phyloP scores from a whole-genome alignment of 2,113 vertebrate species.

The Lasiurus cinereus region DNA sequence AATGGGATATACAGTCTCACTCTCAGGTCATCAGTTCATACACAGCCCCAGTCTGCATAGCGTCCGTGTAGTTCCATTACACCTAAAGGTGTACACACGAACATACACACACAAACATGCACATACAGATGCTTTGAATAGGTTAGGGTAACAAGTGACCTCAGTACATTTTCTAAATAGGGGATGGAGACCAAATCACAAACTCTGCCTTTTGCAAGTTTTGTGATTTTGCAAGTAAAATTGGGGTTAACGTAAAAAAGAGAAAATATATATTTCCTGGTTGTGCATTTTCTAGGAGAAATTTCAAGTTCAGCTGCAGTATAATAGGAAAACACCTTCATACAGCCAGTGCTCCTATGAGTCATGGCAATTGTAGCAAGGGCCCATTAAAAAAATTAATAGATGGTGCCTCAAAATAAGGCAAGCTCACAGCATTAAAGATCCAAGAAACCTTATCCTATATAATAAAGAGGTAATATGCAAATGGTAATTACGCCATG shows the following conservation, averaged over 20 bases:
- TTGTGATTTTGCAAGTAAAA: not conserved
- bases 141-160: not conserved
- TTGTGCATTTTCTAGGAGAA: not conserved
- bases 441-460: not conserved
- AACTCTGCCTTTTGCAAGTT: not conserved
- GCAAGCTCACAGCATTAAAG: not conserved
- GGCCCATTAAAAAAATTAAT: not conserved
- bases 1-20: not conserved
- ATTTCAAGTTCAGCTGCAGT: not conserved
- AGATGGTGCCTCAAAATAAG: not conserved
- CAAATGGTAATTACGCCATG: no score
- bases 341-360: rapidly evolving
- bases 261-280: not conserved
- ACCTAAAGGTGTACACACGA: not conserved
- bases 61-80: rapidly evolving
- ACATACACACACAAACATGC: not conserved
- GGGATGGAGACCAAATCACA: not conserved
- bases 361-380: rapidly evolving
- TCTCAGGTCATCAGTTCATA: conserved; percentile 44
- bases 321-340: rapidly evolving
- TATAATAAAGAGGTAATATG: no score
- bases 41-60: not conserved
- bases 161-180: not conserved
- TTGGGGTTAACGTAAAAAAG: not conserved
- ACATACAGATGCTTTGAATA: not conserved